Base-by-base conservation (phyloP, 2,113 vertebrate genomes). In the Willisornis vidua region DNA sequence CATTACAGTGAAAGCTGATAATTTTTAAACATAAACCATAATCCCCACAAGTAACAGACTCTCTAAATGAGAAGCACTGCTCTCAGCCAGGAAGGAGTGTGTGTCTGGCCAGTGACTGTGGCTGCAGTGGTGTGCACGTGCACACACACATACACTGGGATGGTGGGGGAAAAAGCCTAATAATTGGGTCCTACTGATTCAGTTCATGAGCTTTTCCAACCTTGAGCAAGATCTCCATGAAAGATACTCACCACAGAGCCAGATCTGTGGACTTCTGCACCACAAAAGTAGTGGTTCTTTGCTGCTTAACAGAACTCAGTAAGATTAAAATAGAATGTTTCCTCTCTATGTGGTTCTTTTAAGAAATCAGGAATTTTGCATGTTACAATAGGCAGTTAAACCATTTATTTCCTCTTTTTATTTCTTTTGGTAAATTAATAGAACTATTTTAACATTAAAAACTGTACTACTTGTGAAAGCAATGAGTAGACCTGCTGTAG, bases 181-280 rank as follows among this genome's bases (percentile, higher is more conserved):
- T 96, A 97, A 96, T 96, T 96, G 84, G 90, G 90, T 95, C 93
- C 88, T 70, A 87, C 88, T 75, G 95, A 66, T 94, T 72, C 93
- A 81, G 84, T 29, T 35, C 87, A 59, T 91, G 93, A 94, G 90
- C 92, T 83, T 92, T 92, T 81, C 94, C 73, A 95, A 80, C 93
- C 92, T 79, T 85, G 72, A 96, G 95, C 93, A 94, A 83, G 88
- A 84, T 95, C 92, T 88, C 97, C 54, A 75, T 16, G 7, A 92
- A 96, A 87, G 76, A 78, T 46, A 68, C 74, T 84, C 68, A 94
- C 93, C 90, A 79, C 93, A 90, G 94, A 96, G 96, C 49, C 92
- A 96, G 95, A 97, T 97, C 96, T 95, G 88, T 97, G 94, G 90
- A 94, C 88, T 92, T 85, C 55, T 41, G 54, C 37, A 1, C 84